Evolutionary conservation across 1,140 invertebrate species (phyloP).

Genomic region (Drosophila malerkotliana): DNA sequence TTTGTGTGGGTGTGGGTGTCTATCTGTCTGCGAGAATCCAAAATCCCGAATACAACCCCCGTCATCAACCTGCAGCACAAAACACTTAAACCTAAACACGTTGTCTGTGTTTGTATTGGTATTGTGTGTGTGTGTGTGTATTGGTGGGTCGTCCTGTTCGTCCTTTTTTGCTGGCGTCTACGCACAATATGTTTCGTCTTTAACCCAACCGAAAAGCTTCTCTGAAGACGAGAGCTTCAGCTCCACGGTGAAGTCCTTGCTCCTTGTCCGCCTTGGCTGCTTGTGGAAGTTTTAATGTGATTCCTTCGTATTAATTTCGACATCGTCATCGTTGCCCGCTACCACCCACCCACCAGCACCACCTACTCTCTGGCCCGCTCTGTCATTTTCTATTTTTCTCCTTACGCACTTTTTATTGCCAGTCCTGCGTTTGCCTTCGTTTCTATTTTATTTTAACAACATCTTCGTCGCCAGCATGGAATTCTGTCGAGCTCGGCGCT

Average conservation of each 20-base stretch:
- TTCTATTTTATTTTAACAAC: constrained; percentile 75
- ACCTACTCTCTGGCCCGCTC: constrained; percentile 11
- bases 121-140: constrained; percentile 31
- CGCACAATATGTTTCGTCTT: constrained; percentile 82
- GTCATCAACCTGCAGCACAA: constrained; percentile 67
- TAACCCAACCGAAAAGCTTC: constrained; percentile 77
- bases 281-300: constrained; percentile 79
- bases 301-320: constrained; percentile 81
- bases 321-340: constrained; percentile 72
- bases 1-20: constrained; percentile 23
- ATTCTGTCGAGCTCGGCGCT: constrained; percentile 71
- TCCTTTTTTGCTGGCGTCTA: constrained; percentile 70
- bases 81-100: constrained; percentile 81
- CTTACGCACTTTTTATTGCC: constrained; percentile 78
- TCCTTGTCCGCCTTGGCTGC: constrained; percentile 27
- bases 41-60: constrained; percentile 48
- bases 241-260: constrained; percentile 24
- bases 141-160: constrained; percentile 51
- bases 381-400: constrained; percentile 68
- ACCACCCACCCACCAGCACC: constrained; percentile 13
- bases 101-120: constrained; percentile 51
- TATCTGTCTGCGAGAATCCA: constrained; percentile 57
- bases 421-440: constrained; percentile 46
- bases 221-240: constrained; percentile 32
- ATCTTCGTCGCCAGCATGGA: constrained; percentile 67